Evolutionary conservation across 2,113 vertebrate species (phyloP), one percentile per base, ranked within the genome.

Genomic region (Monopterus albus): DNA sequence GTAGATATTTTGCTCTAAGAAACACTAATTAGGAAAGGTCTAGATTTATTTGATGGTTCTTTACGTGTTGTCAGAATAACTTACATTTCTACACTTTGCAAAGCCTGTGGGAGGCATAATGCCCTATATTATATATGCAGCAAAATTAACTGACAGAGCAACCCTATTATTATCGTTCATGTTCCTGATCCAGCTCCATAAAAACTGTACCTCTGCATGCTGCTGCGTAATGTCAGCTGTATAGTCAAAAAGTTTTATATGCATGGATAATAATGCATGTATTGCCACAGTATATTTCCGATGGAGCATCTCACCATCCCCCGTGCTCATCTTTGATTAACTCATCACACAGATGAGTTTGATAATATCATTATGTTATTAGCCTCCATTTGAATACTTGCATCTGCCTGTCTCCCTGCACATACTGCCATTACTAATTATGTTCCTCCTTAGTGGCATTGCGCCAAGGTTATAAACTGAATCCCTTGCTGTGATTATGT

Each of bases 191-290:
- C 73, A 71, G 79, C 65, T 80, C 61, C 57, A 73, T 29, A 26
- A 21, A 70, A n/a, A 59, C 42, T 58, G 57, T 18, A 60, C 66
- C 68, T 60, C 35, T 80, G 90, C 88, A 89, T 88, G 84, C 61
- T 26, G 73, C 80, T 67, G 51, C 49, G 66, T 56, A 39, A 50
- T 76, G 71, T 80, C 78, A 75, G 66, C 67, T 59, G 45, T 46
- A 46, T 66, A 57, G 59, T 72, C 59, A 12, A 6, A 58, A 52
- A 64, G 73, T 79, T 80, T 60, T 61, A 29, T 36, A 26, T 70
- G 90, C 85, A 90, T 88, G 88, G 66, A 59, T 50, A 64, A 77
- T 72, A 79, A 71, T 72, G 87, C 90, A 89, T 89, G 90, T 76
- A 69, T 69, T 63, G 39, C 64, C 45, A 63, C 52, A 23, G 18